Evolutionary conservation across 2,888 invertebrate genomes (phyloP), one percentile per base, ranked within the genome.

Genomic region (Leptinotarsa juncta): DNA sequence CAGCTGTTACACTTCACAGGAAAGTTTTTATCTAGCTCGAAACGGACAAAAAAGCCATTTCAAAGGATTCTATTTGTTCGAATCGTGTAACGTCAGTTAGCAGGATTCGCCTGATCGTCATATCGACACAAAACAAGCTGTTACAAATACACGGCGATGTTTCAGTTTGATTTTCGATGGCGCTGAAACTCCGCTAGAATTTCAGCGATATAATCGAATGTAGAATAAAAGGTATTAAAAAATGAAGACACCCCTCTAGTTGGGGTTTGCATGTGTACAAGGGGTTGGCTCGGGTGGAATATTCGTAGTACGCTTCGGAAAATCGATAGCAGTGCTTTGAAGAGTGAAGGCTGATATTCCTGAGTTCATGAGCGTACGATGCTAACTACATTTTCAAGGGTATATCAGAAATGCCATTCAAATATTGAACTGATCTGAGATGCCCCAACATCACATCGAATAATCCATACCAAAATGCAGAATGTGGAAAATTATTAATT

Each of bases 211-310:
- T 78, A 74, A 77, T 78, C 73, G 77, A 74, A 70, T 75, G 71
- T 76, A 78, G 77, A 78, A 80, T 77, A 80, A 80, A 80, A 80
- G 71, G 72, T 72, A 78, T 78, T 77, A 76, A 80, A 80, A 80
- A 78, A 78, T 78, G 76, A 80, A 80, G 74, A 70, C 76, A 71
- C 73, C 80, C 80, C 80, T 73, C 76, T 73, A 55, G 72, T 75
- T 67, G 69, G 78, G 77, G 78, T 77, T 76, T 66, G 79, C 71
- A 72, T 71, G 77, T 73, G 75, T 75, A 78, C 70, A 78, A 74
- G 73, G 78, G 78, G 77, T 76, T 69, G 75, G 67, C 74, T 62
- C 49, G 70, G 62, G 71, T 69, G 68, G 65, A 65, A 71, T 72
- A 74, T 69, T 71, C 50, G 53, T 65, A 71, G 74, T 68, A 68